A percentile compares a stretch with the other conserved stretches of the same genome.
Evolutionary conservation across 2,888 invertebrate species (phyloP).

Genomic region (Merodon equestris): DNA sequence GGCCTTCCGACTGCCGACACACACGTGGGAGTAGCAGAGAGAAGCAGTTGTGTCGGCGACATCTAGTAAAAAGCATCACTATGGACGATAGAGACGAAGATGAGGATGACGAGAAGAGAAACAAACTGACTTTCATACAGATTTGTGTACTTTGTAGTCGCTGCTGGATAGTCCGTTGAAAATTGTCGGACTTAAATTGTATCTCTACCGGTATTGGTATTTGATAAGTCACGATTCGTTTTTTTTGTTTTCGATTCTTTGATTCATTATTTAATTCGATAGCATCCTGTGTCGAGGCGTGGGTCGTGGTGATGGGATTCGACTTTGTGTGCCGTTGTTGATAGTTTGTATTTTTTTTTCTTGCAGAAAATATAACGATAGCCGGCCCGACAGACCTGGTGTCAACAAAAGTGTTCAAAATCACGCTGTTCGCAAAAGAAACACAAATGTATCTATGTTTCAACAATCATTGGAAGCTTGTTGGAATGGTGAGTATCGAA

Average conservation of each 20-base stretch:
- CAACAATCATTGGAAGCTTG: constrained; percentile 85
- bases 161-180: not conserved
- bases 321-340: constrained; percentile 31
- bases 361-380: constrained; percentile 79
- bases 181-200: not conserved
- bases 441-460: constrained; percentile 88
- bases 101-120: constrained; percentile 43
- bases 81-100: constrained; percentile 9
- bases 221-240: constrained; percentile 47
- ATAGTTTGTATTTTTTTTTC: constrained; percentile 69
- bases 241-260: constrained; percentile 22
- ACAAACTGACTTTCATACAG: constrained; percentile 24
- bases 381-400: constrained; percentile 78
- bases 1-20: not conserved
- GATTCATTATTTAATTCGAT: constrained; percentile 50
- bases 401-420: constrained; percentile 77
- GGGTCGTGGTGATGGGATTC: constrained; percentile 13
- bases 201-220: constrained; percentile 27
- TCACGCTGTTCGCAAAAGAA: constrained; percentile 82
- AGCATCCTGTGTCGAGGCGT: constrained; percentile 40
- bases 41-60: constrained; percentile 55
- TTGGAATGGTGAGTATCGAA: constrained; percentile 82
- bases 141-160: constrained; percentile 5
- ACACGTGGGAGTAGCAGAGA: constrained; percentile 23
- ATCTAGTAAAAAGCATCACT: constrained; percentile 38